These are phyloP conservation scores for Pithys albifrons DNA, from an alignment of 2,113 vertebrate genomes.

Conservation along the genomic window DNA sequence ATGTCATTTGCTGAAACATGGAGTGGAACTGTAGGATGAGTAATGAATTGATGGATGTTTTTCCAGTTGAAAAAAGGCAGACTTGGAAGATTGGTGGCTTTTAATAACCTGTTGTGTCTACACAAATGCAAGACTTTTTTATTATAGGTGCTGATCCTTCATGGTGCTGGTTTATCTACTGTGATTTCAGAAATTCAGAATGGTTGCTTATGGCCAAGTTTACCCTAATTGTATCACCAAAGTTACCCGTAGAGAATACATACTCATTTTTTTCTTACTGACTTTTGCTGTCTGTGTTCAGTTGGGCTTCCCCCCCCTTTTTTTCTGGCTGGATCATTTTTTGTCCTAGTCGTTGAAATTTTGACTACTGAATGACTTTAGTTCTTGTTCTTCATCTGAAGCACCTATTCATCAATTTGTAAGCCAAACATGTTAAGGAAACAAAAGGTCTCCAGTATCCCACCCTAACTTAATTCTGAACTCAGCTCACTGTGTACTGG, in stretches of 20 bases:
- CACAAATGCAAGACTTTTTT: neutral
- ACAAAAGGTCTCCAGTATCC: neutral
- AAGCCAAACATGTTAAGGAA: neutral
- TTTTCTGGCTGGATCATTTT: neutral
- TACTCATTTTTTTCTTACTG: neutral
- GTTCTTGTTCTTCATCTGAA: neutral
- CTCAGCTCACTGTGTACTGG: neutral
- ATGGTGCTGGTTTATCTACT: neutral
- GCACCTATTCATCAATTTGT: neutral
- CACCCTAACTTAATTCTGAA: neutral
- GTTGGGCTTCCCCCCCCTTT: neutral
- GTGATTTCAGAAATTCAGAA: neutral
- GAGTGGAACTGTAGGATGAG: accelerated
- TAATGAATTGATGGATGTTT: neutral
- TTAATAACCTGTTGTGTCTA: neutral
- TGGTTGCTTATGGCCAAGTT: neutral
- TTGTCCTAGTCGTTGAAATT: neutral
- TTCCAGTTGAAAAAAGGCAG: neutral
- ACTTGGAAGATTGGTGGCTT: neutral
- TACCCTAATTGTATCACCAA: neutral
- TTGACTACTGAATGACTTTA: neutral
- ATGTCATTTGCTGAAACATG: neutral
- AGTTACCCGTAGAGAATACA: neutral
- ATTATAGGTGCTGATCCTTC: neutral
- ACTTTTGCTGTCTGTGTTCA: neutral